These are phyloP conservation scores for Pipra filicauda DNA, from an alignment of 2,113 vertebrate species.

Conservation along the genomic window DNA sequence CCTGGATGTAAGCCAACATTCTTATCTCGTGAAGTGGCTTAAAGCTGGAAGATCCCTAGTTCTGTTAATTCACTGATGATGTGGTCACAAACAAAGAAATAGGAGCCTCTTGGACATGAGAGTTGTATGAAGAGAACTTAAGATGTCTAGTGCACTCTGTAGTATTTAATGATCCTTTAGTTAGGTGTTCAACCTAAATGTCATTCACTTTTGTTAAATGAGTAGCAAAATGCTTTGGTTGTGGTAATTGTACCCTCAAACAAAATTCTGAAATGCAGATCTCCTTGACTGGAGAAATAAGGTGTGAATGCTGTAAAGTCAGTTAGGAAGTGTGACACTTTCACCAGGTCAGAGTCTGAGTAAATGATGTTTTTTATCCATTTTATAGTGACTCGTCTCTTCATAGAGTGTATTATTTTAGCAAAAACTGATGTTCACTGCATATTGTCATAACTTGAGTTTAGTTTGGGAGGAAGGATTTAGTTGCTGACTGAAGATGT, in stretches of 20 bases:
- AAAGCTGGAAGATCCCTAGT: background rate
- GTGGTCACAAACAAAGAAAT: background rate
- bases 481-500: background rate
- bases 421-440: background rate
- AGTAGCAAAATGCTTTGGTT: background rate
- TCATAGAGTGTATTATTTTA: background rate
- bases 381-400: background rate
- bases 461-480: background rate
- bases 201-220: background rate
- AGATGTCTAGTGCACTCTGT: background rate
- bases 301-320: background rate
- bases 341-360: background rate
- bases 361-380: background rate
- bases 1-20: background rate
- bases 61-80: background rate
- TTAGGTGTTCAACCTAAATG: background rate
- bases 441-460: background rate
- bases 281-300: background rate
- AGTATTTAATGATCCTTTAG: background rate
- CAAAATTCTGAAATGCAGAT: background rate
- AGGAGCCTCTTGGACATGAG: background rate
- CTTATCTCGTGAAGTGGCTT: background rate
- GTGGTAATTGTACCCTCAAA: background rate
- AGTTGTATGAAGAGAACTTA: background rate
- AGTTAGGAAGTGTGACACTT: background rate